A percentile compares a stretch with the other conserved stretches of the same genome.
Conservation (phyloP, 2,113 vertebrate genomes). For the Protobothrops flavoviridis region DNA sequence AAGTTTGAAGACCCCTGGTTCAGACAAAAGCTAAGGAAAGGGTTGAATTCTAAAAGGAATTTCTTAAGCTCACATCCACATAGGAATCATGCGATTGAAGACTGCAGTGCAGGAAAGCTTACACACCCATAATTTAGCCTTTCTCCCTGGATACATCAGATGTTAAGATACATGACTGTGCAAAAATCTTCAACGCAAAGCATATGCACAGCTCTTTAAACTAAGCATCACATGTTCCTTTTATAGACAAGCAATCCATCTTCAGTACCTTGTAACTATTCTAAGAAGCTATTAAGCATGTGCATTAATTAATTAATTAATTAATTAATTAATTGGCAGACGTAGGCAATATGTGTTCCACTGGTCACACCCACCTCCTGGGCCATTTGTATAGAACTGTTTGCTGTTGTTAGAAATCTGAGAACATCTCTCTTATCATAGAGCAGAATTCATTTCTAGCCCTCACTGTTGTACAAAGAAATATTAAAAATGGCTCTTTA, state of each 20-base stretch:
- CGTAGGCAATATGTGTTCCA: not conserved
- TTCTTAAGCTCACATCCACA: not conserved
- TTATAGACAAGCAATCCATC: not conserved
- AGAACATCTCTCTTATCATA: not conserved
- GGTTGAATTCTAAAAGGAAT: not conserved
- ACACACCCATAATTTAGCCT: not conserved
- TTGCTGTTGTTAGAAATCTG: not conserved
- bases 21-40: not conserved
- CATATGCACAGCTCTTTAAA: not conserved
- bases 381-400: not conserved
- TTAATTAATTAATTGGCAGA: not conserved
- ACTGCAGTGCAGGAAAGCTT: not conserved
- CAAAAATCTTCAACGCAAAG: not conserved
- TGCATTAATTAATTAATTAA: not conserved
- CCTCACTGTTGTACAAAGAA: not conserved
- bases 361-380: not conserved
- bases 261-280: not conserved
- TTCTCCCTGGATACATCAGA: not conserved
- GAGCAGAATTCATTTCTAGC: not conserved
- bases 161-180: not conserved
- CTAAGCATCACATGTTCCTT: not conserved
- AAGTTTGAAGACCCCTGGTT: too few relatives aligned
- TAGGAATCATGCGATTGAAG: not conserved
- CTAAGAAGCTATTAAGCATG: not conserved
- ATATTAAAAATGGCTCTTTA: not conserved